These are phyloP conservation scores for Andrena hattorfiana DNA, from an alignment of 2,888 invertebrate genomes.

Conservation along the genomic window DNA sequence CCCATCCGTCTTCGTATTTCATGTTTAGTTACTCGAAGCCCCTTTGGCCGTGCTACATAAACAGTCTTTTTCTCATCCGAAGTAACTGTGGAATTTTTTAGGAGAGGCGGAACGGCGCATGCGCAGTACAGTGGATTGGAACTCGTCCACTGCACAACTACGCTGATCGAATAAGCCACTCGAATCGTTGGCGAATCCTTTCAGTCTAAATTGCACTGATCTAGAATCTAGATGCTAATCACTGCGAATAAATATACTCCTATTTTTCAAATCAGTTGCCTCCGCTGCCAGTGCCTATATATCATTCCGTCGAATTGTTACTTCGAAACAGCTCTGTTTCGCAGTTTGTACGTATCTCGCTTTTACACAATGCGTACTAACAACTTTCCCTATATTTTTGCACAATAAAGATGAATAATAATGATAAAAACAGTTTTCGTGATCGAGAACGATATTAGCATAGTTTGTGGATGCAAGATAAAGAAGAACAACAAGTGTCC, in stretches of 20 bases:
- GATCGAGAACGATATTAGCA: not conserved
- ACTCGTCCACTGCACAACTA: not conserved
- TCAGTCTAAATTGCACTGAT: not conserved
- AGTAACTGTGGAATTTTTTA: not conserved
- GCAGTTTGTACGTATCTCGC: too few relatives aligned
- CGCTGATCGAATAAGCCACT: not conserved
- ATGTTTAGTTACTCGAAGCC: not conserved
- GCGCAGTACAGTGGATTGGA: not conserved
- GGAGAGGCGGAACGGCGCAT: not conserved
- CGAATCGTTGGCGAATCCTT: not conserved
- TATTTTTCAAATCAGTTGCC: too few relatives aligned
- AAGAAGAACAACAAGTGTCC: not conserved
- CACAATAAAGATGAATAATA: not conserved
- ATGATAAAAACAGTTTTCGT: not conserved
- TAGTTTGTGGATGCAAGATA: not conserved
- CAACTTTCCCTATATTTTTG: too few relatives aligned
- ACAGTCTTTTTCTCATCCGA: not conserved
- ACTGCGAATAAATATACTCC: too few relatives aligned
- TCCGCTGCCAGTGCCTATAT: too few relatives aligned
- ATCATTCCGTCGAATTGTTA: too few relatives aligned
- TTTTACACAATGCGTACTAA: too few relatives aligned
- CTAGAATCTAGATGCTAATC: too few relatives aligned
- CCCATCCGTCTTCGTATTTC: conserved; percentile 7
- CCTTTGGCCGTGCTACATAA: not conserved
- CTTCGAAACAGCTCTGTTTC: too few relatives aligned